Evolutionary conservation across 2,888 invertebrate genomes (phyloP).

Genomic region (Microchrysa polita): DNA sequence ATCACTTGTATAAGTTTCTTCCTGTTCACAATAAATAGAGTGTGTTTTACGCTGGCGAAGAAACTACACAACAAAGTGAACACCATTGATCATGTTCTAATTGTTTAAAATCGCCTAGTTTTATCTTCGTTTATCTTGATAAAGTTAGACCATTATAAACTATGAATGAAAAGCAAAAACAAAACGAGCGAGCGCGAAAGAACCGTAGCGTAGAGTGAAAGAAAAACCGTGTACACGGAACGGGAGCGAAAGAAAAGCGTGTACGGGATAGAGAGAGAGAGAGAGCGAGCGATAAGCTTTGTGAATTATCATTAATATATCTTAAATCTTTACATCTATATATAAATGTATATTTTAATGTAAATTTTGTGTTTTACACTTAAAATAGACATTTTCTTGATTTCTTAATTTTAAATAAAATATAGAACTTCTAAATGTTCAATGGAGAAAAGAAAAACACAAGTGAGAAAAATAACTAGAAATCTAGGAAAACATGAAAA

Average conservation of each 20-base stretch:
- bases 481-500: slow-evolving; percentile 7
- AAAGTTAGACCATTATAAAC: not conserved
- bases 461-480: not conserved
- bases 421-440: too few species aligned
- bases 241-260: slow-evolving; percentile 14
- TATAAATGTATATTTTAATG: not conserved
- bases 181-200: too few species aligned
- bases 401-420: too few species aligned
- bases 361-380: slow-evolving; percentile 28
- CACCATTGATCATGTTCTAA: slow-evolving; percentile 1
- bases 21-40: too few species aligned
- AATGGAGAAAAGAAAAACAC: not conserved
- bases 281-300: slow-evolving; percentile 8
- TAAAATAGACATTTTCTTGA: not conserved
- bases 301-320: slow-evolving; percentile 3
- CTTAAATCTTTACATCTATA: too few species aligned
- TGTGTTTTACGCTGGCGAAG: too few species aligned
- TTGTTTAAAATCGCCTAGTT: slow-evolving; percentile 15
- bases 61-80: not conserved
- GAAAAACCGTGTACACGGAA: not conserved
- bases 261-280: not conserved
- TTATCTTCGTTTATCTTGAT: slow-evolving; percentile 17
- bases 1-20: too few species aligned
- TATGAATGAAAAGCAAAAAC: too few species aligned
- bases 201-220: too few species aligned